Evolutionary conservation across 2,113 vertebrate species (phyloP).

Genomic region (Jacana jacana): DNA sequence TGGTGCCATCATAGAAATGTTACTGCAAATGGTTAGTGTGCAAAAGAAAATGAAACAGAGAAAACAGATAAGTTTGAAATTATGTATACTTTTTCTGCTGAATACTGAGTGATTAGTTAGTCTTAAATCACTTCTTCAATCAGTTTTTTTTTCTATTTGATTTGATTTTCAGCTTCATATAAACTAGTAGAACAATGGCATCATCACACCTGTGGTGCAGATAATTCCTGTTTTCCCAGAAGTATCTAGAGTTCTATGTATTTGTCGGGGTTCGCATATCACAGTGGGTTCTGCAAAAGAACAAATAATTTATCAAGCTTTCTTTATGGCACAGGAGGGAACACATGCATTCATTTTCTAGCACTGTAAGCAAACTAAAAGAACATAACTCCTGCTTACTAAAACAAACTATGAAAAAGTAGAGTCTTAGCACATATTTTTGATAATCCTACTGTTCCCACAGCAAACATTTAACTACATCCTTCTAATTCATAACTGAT

Average conservation of each 20-base stretch:
- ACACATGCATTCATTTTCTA: neutral
- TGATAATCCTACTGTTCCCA: neutral
- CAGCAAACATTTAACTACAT: neutral
- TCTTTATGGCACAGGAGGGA: neutral
- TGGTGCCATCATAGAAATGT: neutral
- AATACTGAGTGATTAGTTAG: neutral
- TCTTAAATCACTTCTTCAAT: neutral
- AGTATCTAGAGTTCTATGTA: neutral
- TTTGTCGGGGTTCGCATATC: neutral
- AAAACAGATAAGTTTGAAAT: neutral
- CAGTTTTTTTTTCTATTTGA: neutral
- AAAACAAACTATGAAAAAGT: neutral
- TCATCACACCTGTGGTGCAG: neutral
- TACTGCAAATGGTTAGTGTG: neutral
- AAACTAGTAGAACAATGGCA: neutral
- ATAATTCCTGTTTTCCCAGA: neutral
- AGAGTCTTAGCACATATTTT: neutral
- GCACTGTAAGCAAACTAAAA: neutral
- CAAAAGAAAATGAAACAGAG: neutral
- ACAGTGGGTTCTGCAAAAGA: neutral
- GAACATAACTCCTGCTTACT: neutral
- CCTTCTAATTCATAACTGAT: conserved; percentile 67
- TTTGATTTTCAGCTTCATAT: neutral
- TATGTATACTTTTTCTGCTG: neutral
- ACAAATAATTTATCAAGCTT: neutral